Evolutionary conservation across 2,797 vertebrate species (phyloP), one percentile per base, ranked within the genome.

Genomic region (Pseudochromis fuscus): DNA sequence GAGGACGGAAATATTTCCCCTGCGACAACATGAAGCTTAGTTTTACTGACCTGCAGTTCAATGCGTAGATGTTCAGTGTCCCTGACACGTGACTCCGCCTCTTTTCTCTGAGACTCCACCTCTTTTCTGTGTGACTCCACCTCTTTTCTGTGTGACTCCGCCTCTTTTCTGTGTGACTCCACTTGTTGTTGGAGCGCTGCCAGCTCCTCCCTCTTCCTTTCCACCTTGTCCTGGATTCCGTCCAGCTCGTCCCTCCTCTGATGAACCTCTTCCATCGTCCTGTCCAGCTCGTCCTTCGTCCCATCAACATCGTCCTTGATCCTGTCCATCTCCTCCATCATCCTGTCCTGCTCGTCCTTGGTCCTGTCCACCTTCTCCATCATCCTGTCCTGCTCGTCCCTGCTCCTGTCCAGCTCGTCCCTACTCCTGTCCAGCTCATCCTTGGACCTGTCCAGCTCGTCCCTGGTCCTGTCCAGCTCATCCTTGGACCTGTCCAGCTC

Each of bases 11-110:
- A n/a, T n/a, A n/a, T n/a, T n/a, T n/a, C n/a, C n/a, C n/a, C n/a
- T n/a, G n/a, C n/a, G n/a, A n/a, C n/a, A n/a, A n/a, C n/a, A n/a
- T 30, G 30, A 30, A 30, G 30, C n/a, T n/a, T n/a, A 30, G 30
- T 28, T 19, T 45, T 1, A 44, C 65, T 0, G 3, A 85, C 83
- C 83, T 86, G 67, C 19, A 82, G 58, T 1, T 78, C 64, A 7
- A 27, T 27, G 23, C 2, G 27, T 18, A 62, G 85, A 2, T 4
- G 38, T 0, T 59, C 48, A 1, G 23, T 31, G 33, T 65, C 48
- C 44, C 10, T 23, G 1, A 59, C 33, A 62, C 7, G 1, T 1
- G 7, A 27, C 19, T 77, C 65, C 0, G 25, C 49, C 19, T 64
- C 60, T 12, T 21, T 38, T 8, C 50, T 72, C 23, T 23, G 16